These are phyloP conservation scores for Scaptomyza graminum DNA, from an alignment of 1,140 invertebrate species.

Conservation along the genomic window DNA sequence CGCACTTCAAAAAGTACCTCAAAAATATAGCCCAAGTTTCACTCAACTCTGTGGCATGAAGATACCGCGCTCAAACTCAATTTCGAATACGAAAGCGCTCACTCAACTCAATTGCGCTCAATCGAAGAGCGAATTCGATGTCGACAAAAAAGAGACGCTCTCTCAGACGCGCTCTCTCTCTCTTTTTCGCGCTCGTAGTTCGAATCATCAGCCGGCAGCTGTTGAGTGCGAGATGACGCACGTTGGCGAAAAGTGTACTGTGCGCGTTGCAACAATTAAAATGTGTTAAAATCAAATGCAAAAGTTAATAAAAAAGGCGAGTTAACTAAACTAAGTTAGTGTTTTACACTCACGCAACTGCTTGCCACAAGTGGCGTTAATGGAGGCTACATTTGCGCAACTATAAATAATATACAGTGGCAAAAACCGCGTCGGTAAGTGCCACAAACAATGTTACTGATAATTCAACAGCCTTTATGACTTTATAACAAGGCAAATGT, in stretches of 20 bases:
- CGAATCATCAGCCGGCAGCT: conserved; percentile 32
- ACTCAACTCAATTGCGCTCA: not conserved
- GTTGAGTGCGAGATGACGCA: conserved; percentile 29
- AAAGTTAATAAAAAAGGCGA: not conserved
- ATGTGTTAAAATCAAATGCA: not conserved
- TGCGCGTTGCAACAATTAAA: conserved; percentile 20
- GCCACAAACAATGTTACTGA: not conserved
- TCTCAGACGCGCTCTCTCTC: conserved; percentile 9
- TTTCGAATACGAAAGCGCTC: not conserved
- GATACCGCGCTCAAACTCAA: not conserved
- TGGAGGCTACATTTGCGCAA: not conserved
- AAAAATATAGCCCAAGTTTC: not conserved
- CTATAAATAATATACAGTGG: not conserved
- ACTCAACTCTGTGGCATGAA: not conserved
- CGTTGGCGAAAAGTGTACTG: conserved; percentile 77
- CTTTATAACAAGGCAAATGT: not conserved
- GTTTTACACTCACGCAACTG: not conserved
- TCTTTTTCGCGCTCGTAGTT: conserved; percentile 43
- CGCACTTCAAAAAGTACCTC: too few species aligned
- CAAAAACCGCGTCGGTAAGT: conserved; percentile 14
- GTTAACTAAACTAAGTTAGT: not conserved
- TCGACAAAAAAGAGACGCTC: not conserved
- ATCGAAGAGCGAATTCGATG: not conserved
- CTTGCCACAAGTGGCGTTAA: not conserved
- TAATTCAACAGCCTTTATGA: not conserved